Evolutionary conservation across 2,888 invertebrate species (phyloP), one percentile per base, ranked within the genome.

Genomic region (Zygothrica quintamaculata): DNA sequence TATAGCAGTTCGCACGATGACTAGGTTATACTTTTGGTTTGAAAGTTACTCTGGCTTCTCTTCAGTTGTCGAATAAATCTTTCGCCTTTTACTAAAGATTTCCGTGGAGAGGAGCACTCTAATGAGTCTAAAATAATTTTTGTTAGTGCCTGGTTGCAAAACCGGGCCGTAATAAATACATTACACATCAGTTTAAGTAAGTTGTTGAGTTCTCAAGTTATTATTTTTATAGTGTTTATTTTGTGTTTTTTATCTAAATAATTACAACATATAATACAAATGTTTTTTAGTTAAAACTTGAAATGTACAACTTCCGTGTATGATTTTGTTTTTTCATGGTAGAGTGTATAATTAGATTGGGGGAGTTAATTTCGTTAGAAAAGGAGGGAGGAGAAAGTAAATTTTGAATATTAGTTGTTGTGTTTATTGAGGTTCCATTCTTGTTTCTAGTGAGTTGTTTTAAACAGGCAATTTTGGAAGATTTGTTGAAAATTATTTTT

Each of bases 61-160:
- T 93, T 93, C 93, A 93, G 91, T 91, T 81, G 92, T 89, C 94
- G 93, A 89, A 93, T 92, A 94, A 94, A 94, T 94, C 94, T 94
- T 94, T 94, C 94, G 94, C 94, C 94, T 94, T 94, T 94, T 94
- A 94, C 94, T 94, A 94, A 94, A 94, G 94, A 94, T 94, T 94
- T 94, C 94, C 94, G 94, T 94, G 94, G 93, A 93, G 93, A 93
- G 93, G 93, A 92, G 92, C 94, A 94, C 92, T 92, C 92, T 93
- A 93, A 94, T 94, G 94, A 94, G 93, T 94, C 93, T 93, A 89
- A 90, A 77, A 65, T 80, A 81, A 86, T 84, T 82, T 79, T 82
- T 82, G 56, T 43, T 74, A 62, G 86, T 61, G 84, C 84, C 77
- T 65, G 79, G 26, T 72, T 72, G 78, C 62, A 60, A 73, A 52